Base-by-base conservation (phyloP, 37 sponge, comb jelly and placozoan species). In the Bolinopsis microptera region DNA sequence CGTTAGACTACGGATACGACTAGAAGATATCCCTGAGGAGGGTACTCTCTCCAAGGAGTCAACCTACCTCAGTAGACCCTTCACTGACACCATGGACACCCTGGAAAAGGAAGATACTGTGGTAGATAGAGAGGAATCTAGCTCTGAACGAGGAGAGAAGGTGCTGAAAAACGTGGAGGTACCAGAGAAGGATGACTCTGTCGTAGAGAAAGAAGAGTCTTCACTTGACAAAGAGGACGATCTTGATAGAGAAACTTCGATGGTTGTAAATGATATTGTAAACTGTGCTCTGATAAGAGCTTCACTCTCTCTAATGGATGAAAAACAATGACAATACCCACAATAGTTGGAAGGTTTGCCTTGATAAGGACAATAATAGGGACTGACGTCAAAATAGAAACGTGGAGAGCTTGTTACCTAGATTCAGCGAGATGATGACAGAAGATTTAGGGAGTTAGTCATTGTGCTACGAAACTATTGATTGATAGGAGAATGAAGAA, bases 1-100 rank as follows among this genome's bases (percentile, higher is more conserved):
- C 80, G 18, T 36, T 18, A 27, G 80, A 32, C 61, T 86, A 2
- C 41, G 90, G 61, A 40, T 39, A 0, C 3, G 90, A 26, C 61
- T 86, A 30, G 90, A 86, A 3, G 90, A 86, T 30, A 86, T 86
- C 22, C 90, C 90, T 0, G 90, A 86, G 90, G 90, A 86, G 26
- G 90, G 90, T 8, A 41, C 90, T 3, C 61, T 86, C 16, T 86
- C 90, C 30, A 86, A 86, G 90, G 90, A 86, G 61, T 36, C 90
- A 3, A 86, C 90, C 27, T 86, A 41, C 24, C 61, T 86, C 2
- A 86, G 90, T 48, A 38, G 18, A 8, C 38, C 35, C 27, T 77
- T 32, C 80, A 77, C 33, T 1, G 80, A 77, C 35, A 35, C 80
- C 27, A 34, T 77, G 35, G 80, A 77, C 80, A 35, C 80, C 27